A percentile compares a stretch with the other conserved stretches of the same genome.
These are phyloP conservation scores for Diplogasteroides magnus DNA, from an alignment of 1,140 invertebrate genomes.

Conservation along the genomic window DNA sequence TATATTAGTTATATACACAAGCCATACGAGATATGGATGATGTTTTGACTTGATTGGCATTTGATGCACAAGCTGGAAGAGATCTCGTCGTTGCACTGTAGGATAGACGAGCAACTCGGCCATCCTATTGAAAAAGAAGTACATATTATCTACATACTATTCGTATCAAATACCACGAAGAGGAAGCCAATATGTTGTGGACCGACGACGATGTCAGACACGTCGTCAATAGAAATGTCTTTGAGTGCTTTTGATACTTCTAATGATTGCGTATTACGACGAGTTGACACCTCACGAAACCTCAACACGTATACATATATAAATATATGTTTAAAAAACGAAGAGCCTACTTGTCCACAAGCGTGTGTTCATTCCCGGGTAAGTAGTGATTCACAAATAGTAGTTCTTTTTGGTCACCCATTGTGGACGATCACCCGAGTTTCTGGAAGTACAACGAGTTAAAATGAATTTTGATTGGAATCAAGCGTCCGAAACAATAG, in stretches of 20 bases:
- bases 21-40: not conserved
- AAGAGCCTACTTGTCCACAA: not conserved
- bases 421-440: not conserved
- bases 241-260: not conserved
- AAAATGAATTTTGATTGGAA: too few relatives aligned
- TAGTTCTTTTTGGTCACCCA: not conserved
- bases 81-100: too few relatives aligned
- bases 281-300: not conserved
- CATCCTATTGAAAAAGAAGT: too few relatives aligned
- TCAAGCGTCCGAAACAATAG: too few relatives aligned
- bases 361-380: not conserved
- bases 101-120: too few relatives aligned
- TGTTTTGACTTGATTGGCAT: too few relatives aligned
- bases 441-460: not conserved
- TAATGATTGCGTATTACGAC: not conserved
- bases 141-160: too few relatives aligned
- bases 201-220: not conserved
- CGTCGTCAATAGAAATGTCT: not conserved
- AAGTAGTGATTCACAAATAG: not conserved
- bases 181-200: not conserved
- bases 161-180: not conserved
- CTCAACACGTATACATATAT: not conserved
- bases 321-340: not conserved
- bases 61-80: too few relatives aligned
- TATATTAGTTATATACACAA: not conserved